Evolutionary conservation across 2,113 vertebrate species (phyloP), one percentile per base, ranked within the genome.

Genomic region (Elgaria multicarinata): DNA sequence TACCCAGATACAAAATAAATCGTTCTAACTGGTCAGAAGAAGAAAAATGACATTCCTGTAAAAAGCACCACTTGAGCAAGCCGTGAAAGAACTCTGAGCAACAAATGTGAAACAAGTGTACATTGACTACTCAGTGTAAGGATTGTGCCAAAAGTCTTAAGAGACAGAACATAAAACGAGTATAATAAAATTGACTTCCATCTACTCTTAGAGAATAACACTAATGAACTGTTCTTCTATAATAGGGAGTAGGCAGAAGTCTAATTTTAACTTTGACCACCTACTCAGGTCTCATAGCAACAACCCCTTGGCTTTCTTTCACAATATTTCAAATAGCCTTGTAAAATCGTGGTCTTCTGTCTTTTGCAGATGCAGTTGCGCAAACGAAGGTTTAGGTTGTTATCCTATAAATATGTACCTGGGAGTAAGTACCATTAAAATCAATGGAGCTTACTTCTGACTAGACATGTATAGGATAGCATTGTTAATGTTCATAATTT

Each of bases 281-380:
- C 88, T 84, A 89, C 88, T 89, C 82, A 89, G 88, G 88, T 89
- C 82, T 89, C 88, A 77, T 89, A 89, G 88, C 88, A 89, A 89
- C 88, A 84, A 85, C 26, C 72, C 82, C 39, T 55, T 85, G 88
- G n/a, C 44, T 89, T 89, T 69, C 82, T 69, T 85, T 78, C 83
- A 85, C 82, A 89, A 85, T 69, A 78, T 69, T 89, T 85, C 44
- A 77, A 77, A 78, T 85, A 74, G 62, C 67, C 88, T 78, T 77
- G 42, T 66, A 89, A 89, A 89, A 83, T 71, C 69, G 74, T 62
- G 31, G 72, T 80, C 55, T 64, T 67, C 24, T 76, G 78, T 84
- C 74, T 53, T 77, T 89, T 50, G 4, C n/a, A 83, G 36, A 26
- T 93, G 79, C 90, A 44, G 66, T 79, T 89, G 80, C 16, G 0